Conservation (phyloP, 2,113 vertebrate genomes). For the Carassius gibelio region DNA sequence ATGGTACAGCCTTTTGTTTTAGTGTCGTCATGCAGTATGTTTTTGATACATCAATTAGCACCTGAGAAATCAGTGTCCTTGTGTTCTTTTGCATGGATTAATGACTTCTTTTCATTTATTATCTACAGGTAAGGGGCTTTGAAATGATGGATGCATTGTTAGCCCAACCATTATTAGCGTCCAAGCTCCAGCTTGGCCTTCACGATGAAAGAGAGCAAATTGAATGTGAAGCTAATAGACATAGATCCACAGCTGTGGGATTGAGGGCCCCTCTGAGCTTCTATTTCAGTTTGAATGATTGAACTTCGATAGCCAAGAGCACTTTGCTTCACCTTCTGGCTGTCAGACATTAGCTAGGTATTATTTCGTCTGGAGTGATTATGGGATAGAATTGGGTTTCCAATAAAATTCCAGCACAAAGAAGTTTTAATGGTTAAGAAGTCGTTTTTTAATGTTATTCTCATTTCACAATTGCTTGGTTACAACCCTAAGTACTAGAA, state of each 20-base stretch:
- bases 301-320: constrained; percentile 12
- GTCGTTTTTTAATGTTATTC: not conserved
- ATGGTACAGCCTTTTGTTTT: constrained; percentile 10
- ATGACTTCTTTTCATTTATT: constrained; percentile 30
- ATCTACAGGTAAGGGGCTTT: constrained; percentile 34
- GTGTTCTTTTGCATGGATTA: constrained; percentile 31
- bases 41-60: constrained; percentile 33
- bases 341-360: not conserved
- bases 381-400: not conserved
- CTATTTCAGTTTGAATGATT: constrained; percentile 16
- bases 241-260: constrained; percentile 22
- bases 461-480: not conserved
- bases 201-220: constrained; percentile 34
- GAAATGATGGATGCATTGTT: constrained; percentile 33
- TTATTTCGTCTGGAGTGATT: not conserved
- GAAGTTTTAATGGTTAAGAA: not conserved
- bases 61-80: constrained; percentile 27
- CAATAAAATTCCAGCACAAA: not conserved
- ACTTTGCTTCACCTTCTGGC: not conserved
- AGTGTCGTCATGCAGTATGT: constrained; percentile 22
- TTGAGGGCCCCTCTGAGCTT: not conserved
- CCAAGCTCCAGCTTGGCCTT: constrained; percentile 21
- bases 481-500: not conserved
- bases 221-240: constrained; percentile 26
- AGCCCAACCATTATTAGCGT: constrained; percentile 19